Conservation (phyloP, 1,140 invertebrate genomes). For the Zaprionus vittiger region DNA sequence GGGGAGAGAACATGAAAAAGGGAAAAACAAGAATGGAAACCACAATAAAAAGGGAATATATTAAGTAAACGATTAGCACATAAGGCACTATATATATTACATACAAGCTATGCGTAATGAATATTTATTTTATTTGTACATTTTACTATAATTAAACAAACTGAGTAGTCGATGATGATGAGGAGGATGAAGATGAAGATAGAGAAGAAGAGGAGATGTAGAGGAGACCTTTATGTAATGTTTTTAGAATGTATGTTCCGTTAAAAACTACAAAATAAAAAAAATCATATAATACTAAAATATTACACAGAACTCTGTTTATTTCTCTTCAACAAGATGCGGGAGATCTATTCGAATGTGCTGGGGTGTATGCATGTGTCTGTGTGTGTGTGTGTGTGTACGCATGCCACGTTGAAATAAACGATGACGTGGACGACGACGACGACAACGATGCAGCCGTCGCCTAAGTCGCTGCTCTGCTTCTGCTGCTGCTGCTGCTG, state of each 20-base stretch:
- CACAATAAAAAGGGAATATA: constrained; percentile 43
- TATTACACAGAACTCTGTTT: constrained; percentile 19
- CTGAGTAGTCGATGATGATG: constrained; percentile 51
- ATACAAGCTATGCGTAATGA: constrained; percentile 77
- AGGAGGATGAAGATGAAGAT: constrained; percentile 26
- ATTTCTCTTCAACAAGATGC: constrained; percentile 8
- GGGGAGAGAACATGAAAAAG: constrained; percentile 15
- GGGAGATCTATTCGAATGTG: not conserved
- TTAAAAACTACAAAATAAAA: constrained; percentile 83
- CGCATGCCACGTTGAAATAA: constrained; percentile 36
- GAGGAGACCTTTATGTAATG: constrained; percentile 78
- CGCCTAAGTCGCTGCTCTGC: constrained; percentile 37
- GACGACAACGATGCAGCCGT: constrained; percentile 29
- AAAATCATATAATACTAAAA: constrained; percentile 82
- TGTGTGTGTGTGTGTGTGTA: not conserved
- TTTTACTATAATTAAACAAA: constrained; percentile 81
- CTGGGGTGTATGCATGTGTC: not conserved
- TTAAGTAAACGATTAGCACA: constrained; percentile 63
- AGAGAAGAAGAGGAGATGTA: constrained; percentile 25
- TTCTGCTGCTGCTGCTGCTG: constrained; percentile 27
- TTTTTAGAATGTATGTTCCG: constrained; percentile 82
- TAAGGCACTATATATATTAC: constrained; percentile 64
- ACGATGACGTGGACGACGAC: constrained; percentile 47
- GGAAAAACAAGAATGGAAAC: constrained; percentile 24
- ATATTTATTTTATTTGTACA: constrained; percentile 84